A percentile compares a stretch with the other conserved stretches of the same genome.
Conservation (phyloP, 2,797 vertebrate species). For the Cirrhinus molitorella region DNA sequence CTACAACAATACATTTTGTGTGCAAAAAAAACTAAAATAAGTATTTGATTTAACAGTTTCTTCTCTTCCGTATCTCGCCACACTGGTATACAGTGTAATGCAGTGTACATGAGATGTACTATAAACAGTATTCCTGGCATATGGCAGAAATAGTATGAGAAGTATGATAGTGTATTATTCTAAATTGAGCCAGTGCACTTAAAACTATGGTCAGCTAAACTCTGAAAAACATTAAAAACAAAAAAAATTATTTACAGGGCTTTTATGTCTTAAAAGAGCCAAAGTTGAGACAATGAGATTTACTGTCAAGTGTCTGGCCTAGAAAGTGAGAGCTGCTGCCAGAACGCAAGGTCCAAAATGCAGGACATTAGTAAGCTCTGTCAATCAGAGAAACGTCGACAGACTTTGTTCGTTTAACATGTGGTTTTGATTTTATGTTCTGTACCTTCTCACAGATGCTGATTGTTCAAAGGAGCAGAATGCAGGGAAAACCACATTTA, state of each 20-base stretch:
- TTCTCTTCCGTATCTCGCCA: no score
- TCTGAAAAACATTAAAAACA: background rate
- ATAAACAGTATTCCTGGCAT: background rate
- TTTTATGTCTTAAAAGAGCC: background rate
- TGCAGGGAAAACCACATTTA: conserved; percentile 1
- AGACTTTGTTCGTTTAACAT: conserved; percentile 25
- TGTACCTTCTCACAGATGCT: conserved; percentile 29
- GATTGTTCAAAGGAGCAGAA: conserved; percentile 40
- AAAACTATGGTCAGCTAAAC: background rate
- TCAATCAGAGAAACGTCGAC: conserved; percentile 20
- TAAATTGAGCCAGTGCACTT: background rate
- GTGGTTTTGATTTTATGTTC: conserved; percentile 42
- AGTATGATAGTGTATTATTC: background rate
- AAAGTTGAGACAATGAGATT: background rate
- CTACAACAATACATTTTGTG: no score
- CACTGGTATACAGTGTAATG: no score
- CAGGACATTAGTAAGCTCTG: conserved; percentile 7
- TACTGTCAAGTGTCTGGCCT: background rate
- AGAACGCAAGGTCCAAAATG: background rate
- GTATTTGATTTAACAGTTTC: no score
- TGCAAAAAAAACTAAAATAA: no score
- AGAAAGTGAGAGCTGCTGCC: background rate
- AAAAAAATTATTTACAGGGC: background rate
- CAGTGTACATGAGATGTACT: background rate
- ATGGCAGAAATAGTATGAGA: background rate